Conservation (phyloP, 2,113 vertebrate species). For the Bos javanicus region DNA sequence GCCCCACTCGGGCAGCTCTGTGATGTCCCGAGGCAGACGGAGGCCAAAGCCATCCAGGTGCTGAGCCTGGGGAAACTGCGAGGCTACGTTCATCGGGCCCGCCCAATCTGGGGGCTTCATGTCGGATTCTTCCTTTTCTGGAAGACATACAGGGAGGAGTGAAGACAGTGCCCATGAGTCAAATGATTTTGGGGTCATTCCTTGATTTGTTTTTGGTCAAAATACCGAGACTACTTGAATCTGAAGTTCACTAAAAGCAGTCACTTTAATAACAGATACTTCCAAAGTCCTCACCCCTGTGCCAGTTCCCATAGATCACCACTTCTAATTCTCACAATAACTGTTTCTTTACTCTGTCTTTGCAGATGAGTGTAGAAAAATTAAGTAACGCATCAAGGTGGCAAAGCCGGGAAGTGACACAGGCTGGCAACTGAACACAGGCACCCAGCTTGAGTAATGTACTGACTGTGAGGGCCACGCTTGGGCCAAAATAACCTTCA, state of each 20-base stretch:
- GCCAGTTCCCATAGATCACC: background rate
- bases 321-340: background rate
- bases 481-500: background rate
- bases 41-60: slow-evolving; percentile 46
- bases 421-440: background rate
- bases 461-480: background rate
- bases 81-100: fast-evolving
- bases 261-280: background rate
- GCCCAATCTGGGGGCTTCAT: slow-evolving; percentile 52
- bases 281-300: background rate
- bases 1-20: slow-evolving; percentile 65
- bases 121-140: slow-evolving; percentile 55
- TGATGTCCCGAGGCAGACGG: slow-evolving; percentile 52
- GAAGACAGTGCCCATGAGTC: background rate
- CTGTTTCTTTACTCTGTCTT: background rate
- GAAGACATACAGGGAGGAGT: background rate
- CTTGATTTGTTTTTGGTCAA: background rate
- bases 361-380: background rate
- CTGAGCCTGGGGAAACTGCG: background rate
- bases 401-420: background rate
- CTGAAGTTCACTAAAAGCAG: background rate
- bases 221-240: background rate
- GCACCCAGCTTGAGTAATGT: background rate
- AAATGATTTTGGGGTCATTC: background rate
- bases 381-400: background rate